phyloP scores from a whole-genome alignment of 2,113 vertebrate species.

The Rhea pennata region DNA sequence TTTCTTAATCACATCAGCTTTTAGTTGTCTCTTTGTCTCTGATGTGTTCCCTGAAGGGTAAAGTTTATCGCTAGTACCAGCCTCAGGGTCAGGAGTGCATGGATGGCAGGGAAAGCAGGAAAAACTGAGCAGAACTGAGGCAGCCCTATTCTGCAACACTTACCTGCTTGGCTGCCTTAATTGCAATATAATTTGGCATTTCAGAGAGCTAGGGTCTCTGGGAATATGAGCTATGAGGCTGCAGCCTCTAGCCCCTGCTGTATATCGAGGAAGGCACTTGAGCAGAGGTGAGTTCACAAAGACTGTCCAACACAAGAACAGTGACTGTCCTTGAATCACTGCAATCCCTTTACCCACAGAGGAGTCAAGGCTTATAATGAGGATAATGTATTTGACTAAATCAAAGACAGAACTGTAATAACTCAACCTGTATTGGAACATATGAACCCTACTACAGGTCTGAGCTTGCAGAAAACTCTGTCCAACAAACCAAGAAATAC shows the following conservation, averaged over 20 bases:
- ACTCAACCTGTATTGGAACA: neutral
- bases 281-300: neutral
- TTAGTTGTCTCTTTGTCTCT: neutral
- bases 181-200: neutral
- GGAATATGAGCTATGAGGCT: neutral
- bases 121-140: neutral
- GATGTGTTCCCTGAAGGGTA: neutral
- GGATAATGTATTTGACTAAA: neutral
- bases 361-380: neutral
- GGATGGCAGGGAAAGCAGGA: neutral
- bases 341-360: neutral
- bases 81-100: neutral
- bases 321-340: neutral
- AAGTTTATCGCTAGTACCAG: neutral
- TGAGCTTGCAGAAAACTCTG: neutral
- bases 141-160: neutral
- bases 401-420: neutral
- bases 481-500: neutral
- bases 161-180: neutral
- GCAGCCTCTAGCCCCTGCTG: neutral
- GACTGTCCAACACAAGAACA: neutral
- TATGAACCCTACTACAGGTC: neutral
- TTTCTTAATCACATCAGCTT: neutral
- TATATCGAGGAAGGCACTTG: neutral
- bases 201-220: neutral